Evolutionary conservation across 2,113 vertebrate genomes (phyloP).

Genomic region (Plecturocebus donacophilus): DNA sequence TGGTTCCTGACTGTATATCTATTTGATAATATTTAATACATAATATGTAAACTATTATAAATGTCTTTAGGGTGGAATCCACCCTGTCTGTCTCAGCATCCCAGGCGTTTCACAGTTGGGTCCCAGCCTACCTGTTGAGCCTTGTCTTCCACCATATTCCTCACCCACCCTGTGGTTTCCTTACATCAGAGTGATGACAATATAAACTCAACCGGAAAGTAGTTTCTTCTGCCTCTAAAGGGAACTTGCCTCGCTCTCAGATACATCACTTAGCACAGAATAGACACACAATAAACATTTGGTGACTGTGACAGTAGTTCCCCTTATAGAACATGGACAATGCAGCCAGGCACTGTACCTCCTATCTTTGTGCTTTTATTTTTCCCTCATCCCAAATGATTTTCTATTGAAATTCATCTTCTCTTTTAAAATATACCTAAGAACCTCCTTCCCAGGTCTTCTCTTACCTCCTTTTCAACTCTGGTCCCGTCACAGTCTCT

Average conservation of each 20-base stretch:
- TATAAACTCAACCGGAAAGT: not conserved
- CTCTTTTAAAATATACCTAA: not conserved
- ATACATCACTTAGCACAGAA: not conserved
- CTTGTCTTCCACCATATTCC: not conserved
- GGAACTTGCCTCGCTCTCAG: not conserved
- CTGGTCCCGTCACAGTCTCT: not conserved
- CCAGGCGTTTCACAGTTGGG: not conserved
- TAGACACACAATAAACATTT: not conserved
- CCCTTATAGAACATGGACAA: not conserved
- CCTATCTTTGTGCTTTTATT: not conserved
- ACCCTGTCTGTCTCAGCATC: not conserved
- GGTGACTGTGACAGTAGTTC: not conserved
- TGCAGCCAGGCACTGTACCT: not conserved
- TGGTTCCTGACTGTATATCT: not conserved
- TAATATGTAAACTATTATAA: not conserved
- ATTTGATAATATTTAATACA: not conserved
- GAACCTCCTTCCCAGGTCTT: not conserved
- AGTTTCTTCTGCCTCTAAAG: not conserved
- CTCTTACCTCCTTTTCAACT: not conserved
- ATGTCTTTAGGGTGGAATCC: not conserved
- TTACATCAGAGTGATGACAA: not conserved
- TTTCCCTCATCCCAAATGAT: not conserved
- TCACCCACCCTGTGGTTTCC: not conserved
- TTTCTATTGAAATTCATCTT: slow-evolving; percentile 10
- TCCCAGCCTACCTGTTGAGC: not conserved